These are phyloP conservation scores for Tinea trinotella DNA, from an alignment of 2,888 invertebrate genomes.

Conservation along the genomic window DNA sequence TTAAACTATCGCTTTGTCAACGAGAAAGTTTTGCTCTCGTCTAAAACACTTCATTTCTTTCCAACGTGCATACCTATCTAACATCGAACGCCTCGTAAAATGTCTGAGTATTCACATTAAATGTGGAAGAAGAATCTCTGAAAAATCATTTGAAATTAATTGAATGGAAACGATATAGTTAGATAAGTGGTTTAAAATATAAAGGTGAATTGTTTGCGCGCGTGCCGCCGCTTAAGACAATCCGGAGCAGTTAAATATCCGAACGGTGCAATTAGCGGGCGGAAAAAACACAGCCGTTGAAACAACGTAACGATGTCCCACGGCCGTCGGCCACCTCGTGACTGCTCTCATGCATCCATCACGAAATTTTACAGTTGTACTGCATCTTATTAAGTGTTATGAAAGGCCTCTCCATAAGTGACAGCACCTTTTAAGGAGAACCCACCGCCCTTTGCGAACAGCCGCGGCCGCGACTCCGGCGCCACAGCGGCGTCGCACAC, in stretches of 20 bases:
- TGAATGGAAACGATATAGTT: not conserved
- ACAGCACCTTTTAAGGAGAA: conserved; percentile 53
- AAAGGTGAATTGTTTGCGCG: conserved; percentile 24
- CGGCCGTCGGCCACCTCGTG: conserved; percentile 55
- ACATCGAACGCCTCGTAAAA: conserved; percentile 60
- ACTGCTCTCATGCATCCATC: conserved; percentile 59
- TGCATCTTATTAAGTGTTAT: conserved; percentile 63
- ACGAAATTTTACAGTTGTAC: conserved; percentile 58
- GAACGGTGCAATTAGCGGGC: conserved; percentile 56
- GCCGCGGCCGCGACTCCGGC: conserved; percentile 25
- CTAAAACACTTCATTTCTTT: conserved; percentile 36
- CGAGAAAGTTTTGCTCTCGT: conserved; percentile 20
- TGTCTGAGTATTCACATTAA: conserved; percentile 54
- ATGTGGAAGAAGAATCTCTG: conserved; percentile 46
- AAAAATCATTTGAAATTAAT: not conserved
- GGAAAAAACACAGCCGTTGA: conserved; percentile 39
- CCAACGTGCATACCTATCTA: conserved; percentile 45
- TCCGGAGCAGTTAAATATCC: conserved; percentile 57
- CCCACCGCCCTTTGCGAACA: conserved; percentile 33
- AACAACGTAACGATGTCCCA: conserved; percentile 49
- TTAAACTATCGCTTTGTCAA: conserved; percentile 9
- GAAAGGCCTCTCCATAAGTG: conserved; percentile 54
- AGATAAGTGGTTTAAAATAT: not conserved
- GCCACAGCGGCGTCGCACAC: conserved; percentile 6
- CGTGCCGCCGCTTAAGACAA: conserved; percentile 40